Base-by-base conservation (phyloP, 2,113 vertebrate genomes). In the Pelecanoides urinatrix region DNA sequence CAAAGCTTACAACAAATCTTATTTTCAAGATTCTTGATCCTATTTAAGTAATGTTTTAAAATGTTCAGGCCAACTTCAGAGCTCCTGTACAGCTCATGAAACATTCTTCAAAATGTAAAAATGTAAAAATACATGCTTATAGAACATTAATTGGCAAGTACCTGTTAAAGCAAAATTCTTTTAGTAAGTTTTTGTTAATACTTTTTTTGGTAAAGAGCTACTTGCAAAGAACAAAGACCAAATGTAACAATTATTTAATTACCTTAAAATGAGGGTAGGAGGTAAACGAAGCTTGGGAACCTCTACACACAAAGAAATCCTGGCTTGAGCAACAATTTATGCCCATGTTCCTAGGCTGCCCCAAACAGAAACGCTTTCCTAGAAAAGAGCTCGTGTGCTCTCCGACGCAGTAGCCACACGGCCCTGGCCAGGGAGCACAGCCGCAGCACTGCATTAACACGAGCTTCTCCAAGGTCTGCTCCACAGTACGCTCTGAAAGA, bases 11-110 rank as follows among this genome's bases (percentile, higher is more conserved):
- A 91, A 90, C 30, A 74, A 92, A 91, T 87, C 94, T 95, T 40
- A 81, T 85, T 94, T 96, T 92, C 63, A 70, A 92, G 84, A 95
- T 53, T 83, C 75, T 80, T 84, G 74, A 97, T 95, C 92, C 75
- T 78, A 86, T 94, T 91, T 90, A 90, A 86, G 74, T 25, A 92
- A 74, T 58, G 67, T 92, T 96, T 94, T 75, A 86, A 92, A 89
- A 86, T 32, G 36, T 45, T 82, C 67, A 67, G 77, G 77, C n/a
- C 67, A 88, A 18, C 55, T 79, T 86, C 58, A 82, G 76, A 74
- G 50, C 67, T 58, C 4, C 40, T 79, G 47, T 7, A 50, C 16
- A 74, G 61, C 55, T 76, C 84, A 63, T 42, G 44, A 88, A 82
- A 93, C 44, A 38, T 25, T 81, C 63, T 74, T 82, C n/a, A 63